Evolutionary conservation across 2,797 vertebrate genomes (phyloP).

Genomic region (Poecilia picta): DNA sequence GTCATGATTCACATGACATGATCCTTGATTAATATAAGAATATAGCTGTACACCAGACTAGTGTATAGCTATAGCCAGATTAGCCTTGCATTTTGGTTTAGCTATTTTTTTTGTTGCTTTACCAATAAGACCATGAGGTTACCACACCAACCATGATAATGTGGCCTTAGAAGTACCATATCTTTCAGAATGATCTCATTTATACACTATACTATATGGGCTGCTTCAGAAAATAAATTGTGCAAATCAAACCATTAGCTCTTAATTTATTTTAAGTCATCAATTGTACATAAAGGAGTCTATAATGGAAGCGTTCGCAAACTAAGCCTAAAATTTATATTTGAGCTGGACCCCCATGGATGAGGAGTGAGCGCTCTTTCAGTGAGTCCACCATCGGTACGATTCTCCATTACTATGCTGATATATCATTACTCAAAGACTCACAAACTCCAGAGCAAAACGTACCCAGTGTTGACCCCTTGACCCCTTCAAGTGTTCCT

Average conservation of each 20-base stretch:
- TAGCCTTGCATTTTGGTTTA: background rate
- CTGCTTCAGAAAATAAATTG: background rate
- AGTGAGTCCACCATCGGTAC: background rate
- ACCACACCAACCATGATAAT: background rate
- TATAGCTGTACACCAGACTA: background rate
- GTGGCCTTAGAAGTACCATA: background rate
- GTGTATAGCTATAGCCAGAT: background rate
- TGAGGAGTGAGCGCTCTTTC: background rate
- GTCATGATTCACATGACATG: background rate
- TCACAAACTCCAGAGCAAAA: slow-evolving; percentile 45
- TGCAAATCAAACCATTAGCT: background rate
- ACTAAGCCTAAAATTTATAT: background rate
- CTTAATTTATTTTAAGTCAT: background rate
- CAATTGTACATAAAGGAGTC: background rate
- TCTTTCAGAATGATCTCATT: background rate
- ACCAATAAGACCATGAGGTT: background rate
- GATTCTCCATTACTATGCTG: slow-evolving; percentile 15
- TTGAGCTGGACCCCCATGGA: background rate
- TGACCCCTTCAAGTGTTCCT: slow-evolving; percentile 30
- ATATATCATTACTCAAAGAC: slow-evolving; percentile 47
- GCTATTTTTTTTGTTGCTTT: background rate
- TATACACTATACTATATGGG: background rate
- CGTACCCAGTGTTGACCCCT: slow-evolving; percentile 28
- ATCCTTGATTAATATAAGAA: background rate
- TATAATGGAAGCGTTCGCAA: background rate